These are phyloP conservation scores for Dromius quadrimaculatus DNA, from an alignment of 2,888 invertebrate genomes.

Conservation along the genomic window DNA sequence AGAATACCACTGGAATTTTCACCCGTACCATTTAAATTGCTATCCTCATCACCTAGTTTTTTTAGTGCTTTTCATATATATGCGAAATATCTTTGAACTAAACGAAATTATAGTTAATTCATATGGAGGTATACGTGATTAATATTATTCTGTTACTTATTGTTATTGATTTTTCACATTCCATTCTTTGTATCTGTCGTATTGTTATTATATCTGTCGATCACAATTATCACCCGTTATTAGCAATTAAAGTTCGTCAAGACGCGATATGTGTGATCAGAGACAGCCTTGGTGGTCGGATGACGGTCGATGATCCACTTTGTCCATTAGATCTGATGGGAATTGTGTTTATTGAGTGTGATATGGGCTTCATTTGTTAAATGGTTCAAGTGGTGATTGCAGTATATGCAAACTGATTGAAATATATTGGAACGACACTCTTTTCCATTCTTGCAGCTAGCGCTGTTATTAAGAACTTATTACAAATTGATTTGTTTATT, in stretches of 20 bases:
- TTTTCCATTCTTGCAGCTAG: neutral
- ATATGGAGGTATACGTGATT: too few relatives aligned
- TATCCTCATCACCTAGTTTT: too few relatives aligned
- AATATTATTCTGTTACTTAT: too few relatives aligned
- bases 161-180: too few relatives aligned
- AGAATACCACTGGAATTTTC: too few relatives aligned
- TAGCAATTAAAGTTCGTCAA: slow-evolving; percentile 31
- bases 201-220: slow-evolving; percentile 21
- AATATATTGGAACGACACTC: neutral
- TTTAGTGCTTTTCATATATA: too few relatives aligned
- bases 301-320: neutral
- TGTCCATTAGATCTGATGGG: neutral
- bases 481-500: too few relatives aligned
- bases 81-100: too few relatives aligned
- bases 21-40: too few relatives aligned
- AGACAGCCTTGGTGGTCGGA: slow-evolving; percentile 1
- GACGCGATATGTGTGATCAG: slow-evolving; percentile 10
- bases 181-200: slow-evolving; percentile 15
- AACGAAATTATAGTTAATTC: too few relatives aligned
- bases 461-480: too few relatives aligned
- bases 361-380: neutral
- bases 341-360: slow-evolving; percentile 1
- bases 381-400: neutral
- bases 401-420: slow-evolving; percentile 1
- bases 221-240: slow-evolving; percentile 28